phyloP scores from a whole-genome alignment of 2,797 vertebrate genomes.

The Odontamblyopus rebecca region DNA sequence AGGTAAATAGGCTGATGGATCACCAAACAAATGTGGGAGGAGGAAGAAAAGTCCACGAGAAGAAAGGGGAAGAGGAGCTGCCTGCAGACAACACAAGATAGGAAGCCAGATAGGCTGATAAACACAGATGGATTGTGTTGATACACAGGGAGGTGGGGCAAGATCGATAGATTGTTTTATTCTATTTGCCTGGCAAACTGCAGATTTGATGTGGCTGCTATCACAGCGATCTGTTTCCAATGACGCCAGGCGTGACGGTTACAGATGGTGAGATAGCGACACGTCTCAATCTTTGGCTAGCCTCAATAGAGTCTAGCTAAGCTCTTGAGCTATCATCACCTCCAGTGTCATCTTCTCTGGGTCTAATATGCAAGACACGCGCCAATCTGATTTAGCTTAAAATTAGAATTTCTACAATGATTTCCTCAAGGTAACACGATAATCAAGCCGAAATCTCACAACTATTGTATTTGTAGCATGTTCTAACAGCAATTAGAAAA shows the following conservation, averaged over 20 bases:
- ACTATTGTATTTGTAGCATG: neutral
- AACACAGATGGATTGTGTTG: constrained; percentile 82
- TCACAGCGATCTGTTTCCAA: constrained; percentile 68
- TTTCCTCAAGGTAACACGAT: neutral
- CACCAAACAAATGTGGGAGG: constrained; percentile 79
- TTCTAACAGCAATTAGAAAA: neutral
- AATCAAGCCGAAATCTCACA: neutral
- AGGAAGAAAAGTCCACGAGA: constrained; percentile 69
- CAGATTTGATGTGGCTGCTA: constrained; percentile 72
- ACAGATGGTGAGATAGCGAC: constrained; percentile 68
- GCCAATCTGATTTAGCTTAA: constrained; percentile 1
- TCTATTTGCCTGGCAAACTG: constrained; percentile 76
- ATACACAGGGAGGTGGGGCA: constrained; percentile 69
- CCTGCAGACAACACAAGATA: constrained; percentile 74
- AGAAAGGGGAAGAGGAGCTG: constrained; percentile 55
- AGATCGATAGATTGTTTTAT: constrained; percentile 81
- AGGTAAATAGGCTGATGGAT: constrained; percentile 86
- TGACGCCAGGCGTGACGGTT: constrained; percentile 65
- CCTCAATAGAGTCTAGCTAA: constrained; percentile 34
- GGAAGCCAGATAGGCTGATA: constrained; percentile 77
- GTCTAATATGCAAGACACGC: constrained; percentile 12
- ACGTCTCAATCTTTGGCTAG: constrained; percentile 70
- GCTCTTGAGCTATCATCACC: constrained; percentile 31
- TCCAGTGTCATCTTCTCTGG: constrained; percentile 18
- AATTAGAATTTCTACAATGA: neutral